phyloP scores from a whole-genome alignment of 2,113 vertebrate species.

The Cochlearius cochlearius region DNA sequence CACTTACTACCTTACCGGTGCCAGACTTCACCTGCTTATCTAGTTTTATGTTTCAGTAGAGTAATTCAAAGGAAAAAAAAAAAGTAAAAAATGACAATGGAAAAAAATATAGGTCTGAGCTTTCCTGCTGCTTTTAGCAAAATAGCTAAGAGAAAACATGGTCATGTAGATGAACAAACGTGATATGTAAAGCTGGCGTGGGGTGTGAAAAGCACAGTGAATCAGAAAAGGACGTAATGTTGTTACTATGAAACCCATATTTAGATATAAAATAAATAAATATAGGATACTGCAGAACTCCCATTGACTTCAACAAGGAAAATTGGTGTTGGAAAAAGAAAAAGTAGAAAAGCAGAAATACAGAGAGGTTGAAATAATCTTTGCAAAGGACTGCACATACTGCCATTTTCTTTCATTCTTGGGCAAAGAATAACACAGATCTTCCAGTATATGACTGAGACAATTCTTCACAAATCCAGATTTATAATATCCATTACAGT shows the following conservation, averaged over 20 bases:
- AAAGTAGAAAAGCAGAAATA: background rate
- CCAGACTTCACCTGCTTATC: background rate
- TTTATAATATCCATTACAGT: background rate
- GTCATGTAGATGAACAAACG: background rate
- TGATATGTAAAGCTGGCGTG: background rate
- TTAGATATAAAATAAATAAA: background rate
- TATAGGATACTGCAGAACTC: background rate
- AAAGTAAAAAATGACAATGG: background rate
- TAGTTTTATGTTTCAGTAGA: background rate
- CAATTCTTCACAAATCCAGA: background rate
- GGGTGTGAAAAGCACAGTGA: background rate
- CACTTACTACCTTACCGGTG: background rate
- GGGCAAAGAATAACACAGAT: background rate
- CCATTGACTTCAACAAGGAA: background rate
- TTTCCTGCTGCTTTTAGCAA: background rate
- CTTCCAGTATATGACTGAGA: background rate
- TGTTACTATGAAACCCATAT: background rate
- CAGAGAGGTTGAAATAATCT: background rate
- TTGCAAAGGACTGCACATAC: background rate
- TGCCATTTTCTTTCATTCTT: background rate
- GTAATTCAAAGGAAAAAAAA: background rate
- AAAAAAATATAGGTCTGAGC: background rate
- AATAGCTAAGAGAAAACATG: background rate
- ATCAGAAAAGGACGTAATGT: background rate
- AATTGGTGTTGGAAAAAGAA: background rate